Evolutionary conservation across 2,113 vertebrate species (phyloP), one percentile per base, ranked within the genome.

Genomic region (Loxodonta africana): DNA sequence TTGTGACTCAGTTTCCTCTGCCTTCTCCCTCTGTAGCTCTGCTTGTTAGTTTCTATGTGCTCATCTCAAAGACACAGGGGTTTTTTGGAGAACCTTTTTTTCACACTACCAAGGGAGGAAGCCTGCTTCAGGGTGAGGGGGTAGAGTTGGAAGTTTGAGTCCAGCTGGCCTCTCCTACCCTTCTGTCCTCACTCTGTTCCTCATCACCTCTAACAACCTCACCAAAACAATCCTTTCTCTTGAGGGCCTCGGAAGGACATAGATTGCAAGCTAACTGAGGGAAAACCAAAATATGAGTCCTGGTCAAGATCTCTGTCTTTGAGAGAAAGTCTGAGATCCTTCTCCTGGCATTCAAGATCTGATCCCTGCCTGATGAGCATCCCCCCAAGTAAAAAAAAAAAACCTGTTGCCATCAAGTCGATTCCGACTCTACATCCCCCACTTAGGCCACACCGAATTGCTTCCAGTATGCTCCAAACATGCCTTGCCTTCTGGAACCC

Each of bases 161-260:
- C 46, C 41, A 88, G 9, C 26, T 65, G 33, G 28, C 17, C 14
- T 88, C 41, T 88, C 21, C 63, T 21, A 57, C 30, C 30, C 4
- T 92, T 83, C 37, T 14, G 88, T 60, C 20, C 44, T 83, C 37
- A 73, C 73, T 9, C 33, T 71, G 53, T 88, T 95, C 83, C 67
- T 88, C 15, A 48, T 8, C 33, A 80, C 67, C 12, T 65, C 62
- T 48, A 82, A 53, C 7, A 57, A 83, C 28, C 81, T 86, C 74
- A 87, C 51, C n/a, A 63, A 46, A 95, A 93, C 60, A 96, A 78
- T 67, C 21, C 30, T 93, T 88, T 93, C 83, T 91, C 83, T 44
- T 67, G 53, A 95, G 53, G 37, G n/a, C 57, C 63, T 93, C 81
- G 57, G 26, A 84, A 91, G 33, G 23, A 77, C 48, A 74, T 21